Conservation (phyloP, 2,888 invertebrate genomes). For the Lasioglossum lativentre region DNA sequence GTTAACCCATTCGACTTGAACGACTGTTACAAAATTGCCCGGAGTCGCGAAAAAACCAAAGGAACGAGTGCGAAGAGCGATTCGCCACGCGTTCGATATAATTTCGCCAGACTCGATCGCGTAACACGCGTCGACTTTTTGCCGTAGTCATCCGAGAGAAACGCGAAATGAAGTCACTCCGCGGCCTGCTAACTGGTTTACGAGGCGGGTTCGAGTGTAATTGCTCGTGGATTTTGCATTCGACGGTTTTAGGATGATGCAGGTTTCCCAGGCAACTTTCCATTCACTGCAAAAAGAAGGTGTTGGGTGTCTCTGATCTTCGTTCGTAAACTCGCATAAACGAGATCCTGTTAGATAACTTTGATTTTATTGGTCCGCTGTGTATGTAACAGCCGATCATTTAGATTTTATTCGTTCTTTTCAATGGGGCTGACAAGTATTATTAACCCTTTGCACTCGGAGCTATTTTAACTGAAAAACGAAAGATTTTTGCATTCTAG, state of each 20-base stretch:
- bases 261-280: conserved; percentile 1
- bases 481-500: no score
- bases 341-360: neutral
- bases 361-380: neutral
- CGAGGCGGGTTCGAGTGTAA: neutral
- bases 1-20: neutral
- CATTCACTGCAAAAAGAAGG: conserved; percentile 7
- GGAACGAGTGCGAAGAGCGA: neutral
- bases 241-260: conserved; percentile 1
- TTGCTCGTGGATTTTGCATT: conserved; percentile 21
- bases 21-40: neutral
- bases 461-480: no score
- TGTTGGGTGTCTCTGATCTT: neutral
- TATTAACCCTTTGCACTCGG: no score
- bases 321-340: neutral
- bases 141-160: neutral
- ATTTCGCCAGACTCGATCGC: conserved; percentile 23
- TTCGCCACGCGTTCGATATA: conserved; percentile 27
- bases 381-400: neutral
- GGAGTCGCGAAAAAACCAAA: neutral
- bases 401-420: neutral
- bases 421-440: no score
- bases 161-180: conserved; percentile 15
- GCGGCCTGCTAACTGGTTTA: neutral
- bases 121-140: conserved; percentile 17